Conservation (phyloP, 23 tunicate species). For the Trididemnum miniatum region DNA sequence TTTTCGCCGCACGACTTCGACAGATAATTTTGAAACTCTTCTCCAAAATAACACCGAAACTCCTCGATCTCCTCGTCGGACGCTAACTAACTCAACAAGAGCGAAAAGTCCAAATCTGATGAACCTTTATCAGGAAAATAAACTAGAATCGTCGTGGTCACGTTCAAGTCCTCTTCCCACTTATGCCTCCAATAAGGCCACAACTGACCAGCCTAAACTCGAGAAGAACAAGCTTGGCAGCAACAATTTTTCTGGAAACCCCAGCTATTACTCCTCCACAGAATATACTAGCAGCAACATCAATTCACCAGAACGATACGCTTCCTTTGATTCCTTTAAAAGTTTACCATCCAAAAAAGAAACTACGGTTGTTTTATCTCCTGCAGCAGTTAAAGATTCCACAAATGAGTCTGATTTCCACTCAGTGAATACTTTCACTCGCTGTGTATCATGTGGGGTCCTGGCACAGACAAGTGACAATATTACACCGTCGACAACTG, state of each 20-base stretch:
- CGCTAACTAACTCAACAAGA: neutral
- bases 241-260: too few species aligned
- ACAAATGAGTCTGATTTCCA: too few species aligned
- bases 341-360: neutral
- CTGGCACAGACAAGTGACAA: conserved; percentile 20
- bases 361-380: conserved; percentile 9
- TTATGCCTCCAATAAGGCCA: too few species aligned
- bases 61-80: conserved; percentile 26
- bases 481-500: neutral
- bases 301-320: too few species aligned
- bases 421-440: conserved; percentile 6
- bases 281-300: too few species aligned
- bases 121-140: too few species aligned
- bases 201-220: too few species aligned
- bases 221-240: too few species aligned
- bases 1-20: conserved; percentile 81
- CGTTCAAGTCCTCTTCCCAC: neutral
- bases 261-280: too few species aligned
- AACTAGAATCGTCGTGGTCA: neutral
- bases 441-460: conserved; percentile 78
- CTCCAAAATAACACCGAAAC: conserved; percentile 44
- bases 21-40: conserved; percentile 79
- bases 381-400: neutral
- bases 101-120: too few species aligned
- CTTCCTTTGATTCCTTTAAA: too few species aligned